Base-by-base conservation (phyloP, 2,113 vertebrate genomes). In the Protomyctophum bolini region DNA sequence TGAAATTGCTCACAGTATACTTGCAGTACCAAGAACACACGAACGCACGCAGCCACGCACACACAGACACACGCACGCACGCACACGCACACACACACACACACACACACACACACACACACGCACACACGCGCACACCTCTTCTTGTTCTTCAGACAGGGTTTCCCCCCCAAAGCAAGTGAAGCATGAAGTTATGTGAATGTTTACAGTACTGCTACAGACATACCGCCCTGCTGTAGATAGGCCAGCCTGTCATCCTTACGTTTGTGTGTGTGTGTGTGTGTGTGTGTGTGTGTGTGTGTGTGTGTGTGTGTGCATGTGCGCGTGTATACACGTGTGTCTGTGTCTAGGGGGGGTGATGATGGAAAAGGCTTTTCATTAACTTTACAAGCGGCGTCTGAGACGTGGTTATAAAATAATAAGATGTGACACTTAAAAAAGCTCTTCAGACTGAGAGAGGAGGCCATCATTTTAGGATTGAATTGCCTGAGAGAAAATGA, bases 401-500 rank as follows among this genome's bases (percentile, higher is more conserved):
- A 48, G 33, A 46, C 58, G 47, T 12, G 2, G 58, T 77, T 52
- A 5, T 51, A 51, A 74, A 84, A 87, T 65, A 10, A 29, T 6
- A 66, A 1, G n/a, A 33, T 79, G 48, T 15, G 58, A 55, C 45
- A 11, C 52, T 66, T 47, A 51, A 68, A 50, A 50, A 52, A 55
- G 63, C 50, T 29, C 45, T 60, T 14, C 62, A 69, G 48, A 10
- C 54, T 80, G 14, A n/a, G 56, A 63, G 46, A 70, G 63, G 71
- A 21, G 21, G 67, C 70, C 46, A 15, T 49, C 48, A 11, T 58
- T 58, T 75, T 54, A 64, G 54, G 33, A 66, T 68, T 2, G 4
- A 57, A 4, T 8, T 1, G 50, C 69, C 14, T 11, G 10, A 0
- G 60, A 21, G 66, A 11, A 62, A 64, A 76, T 68, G 28, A 65